Base-by-base conservation (phyloP, 2,888 invertebrate species). In the Luperina nickerlii region DNA sequence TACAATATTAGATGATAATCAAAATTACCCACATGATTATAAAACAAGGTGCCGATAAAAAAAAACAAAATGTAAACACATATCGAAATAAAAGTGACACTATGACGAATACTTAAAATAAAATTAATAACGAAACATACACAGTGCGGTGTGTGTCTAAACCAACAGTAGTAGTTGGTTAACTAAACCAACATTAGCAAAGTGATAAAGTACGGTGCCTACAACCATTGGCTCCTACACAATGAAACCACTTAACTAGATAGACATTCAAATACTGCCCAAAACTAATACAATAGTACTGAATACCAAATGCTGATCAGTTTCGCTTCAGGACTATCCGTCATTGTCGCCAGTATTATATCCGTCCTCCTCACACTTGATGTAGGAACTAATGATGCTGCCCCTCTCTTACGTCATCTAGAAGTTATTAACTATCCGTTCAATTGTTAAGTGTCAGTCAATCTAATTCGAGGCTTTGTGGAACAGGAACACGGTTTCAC, bases 321-420 rank as follows among this genome's bases (percentile, higher is more conserved):
- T 57, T 65, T 65, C 38, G 18, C 48, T 74, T 27, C 32, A 27
- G 6, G 32, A 15, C 45, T 32, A 74, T 81, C 45, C 27, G 6
- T 80, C 68, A 74, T 74, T 80, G 74, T 80, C 80, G 24, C 62
- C 74, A 73, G 32, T 13, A 18, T 24, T 60, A 62, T 32, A 3
- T 32, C 27, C 11, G 1, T 60, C 57, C 57, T 42, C 2, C n/a
- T 75, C 57, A 11, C 38, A 27, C 82, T 51, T 42, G 5, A 0
- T n/a, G 7, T 6, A 5, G 1, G 2, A 15, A 4, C 9, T 11
- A 13, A 15, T 81, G 18, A 27, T 48, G 48, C 54, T 57, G 18
- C 48, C 81, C 42, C 54, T 18, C 9, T 68, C 45, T 38, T 45
- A 57, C 67, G 24, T 73, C 67, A 63, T 80, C 27, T 20, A n/a